Evolutionary conservation across 2,797 vertebrate genomes (phyloP).

Genomic region (Botia almorhae): DNA sequence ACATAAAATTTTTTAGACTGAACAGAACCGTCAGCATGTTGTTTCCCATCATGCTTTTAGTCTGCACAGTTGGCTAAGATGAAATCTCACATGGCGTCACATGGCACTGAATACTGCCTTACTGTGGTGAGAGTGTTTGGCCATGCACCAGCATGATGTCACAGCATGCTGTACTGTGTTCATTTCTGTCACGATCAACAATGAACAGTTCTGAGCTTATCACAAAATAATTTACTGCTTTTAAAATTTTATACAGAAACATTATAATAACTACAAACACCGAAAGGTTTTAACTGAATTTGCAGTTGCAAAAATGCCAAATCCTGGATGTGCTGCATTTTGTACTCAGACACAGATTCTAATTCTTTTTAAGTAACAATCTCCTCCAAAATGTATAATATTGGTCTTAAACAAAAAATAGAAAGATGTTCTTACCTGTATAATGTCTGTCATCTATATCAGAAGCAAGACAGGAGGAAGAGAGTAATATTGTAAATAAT

Average conservation of each 20-base stretch:
- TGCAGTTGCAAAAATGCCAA: neutral
- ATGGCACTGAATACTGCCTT: neutral
- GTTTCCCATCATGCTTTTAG: neutral
- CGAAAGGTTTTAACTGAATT: neutral
- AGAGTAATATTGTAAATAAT: neutral
- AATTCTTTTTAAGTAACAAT: neutral
- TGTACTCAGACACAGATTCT: neutral
- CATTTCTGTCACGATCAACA: neutral
- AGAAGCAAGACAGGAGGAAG: constrained; percentile 45
- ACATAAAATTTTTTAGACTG: neutral
- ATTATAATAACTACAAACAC: too few species aligned
- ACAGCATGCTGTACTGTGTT: neutral
- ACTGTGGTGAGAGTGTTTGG: neutral
- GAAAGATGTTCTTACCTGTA: constrained; percentile 68
- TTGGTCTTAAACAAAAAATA: too few species aligned
- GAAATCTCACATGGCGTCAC: neutral
- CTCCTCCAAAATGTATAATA: too few species aligned
- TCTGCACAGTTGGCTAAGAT: neutral
- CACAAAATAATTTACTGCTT: neutral
- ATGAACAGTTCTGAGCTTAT: neutral
- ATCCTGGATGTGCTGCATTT: neutral
- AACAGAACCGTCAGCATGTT: too few species aligned
- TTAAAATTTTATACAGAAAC: too few species aligned
- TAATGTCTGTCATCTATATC: constrained; percentile 72
- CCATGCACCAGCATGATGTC: neutral